phyloP scores from a whole-genome alignment of 2,797 vertebrate species.

The Scolopax rusticola region DNA sequence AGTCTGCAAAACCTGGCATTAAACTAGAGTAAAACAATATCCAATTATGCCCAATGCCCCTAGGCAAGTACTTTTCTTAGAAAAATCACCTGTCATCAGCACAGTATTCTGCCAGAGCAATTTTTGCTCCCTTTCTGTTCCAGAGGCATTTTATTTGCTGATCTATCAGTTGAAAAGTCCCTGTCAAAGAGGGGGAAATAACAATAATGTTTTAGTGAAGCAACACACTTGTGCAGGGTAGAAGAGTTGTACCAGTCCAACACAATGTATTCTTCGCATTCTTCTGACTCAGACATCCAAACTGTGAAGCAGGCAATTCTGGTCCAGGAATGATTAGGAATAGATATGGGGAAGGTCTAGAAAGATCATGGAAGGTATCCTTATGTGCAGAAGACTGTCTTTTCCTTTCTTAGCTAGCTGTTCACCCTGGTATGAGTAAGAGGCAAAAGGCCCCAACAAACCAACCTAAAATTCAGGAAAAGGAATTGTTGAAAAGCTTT shows the following conservation, averaged over 20 bases:
- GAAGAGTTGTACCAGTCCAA: neutral
- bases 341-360: neutral
- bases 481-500: neutral
- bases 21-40: slow-evolving; percentile 7
- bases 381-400: neutral
- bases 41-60: slow-evolving; percentile 33
- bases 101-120: slow-evolving; percentile 9
- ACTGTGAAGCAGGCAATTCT: neutral
- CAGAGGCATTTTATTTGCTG: neutral
- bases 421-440: neutral
- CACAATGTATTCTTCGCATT: neutral
- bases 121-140: slow-evolving; percentile 33
- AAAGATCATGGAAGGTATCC: neutral
- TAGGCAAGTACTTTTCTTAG: slow-evolving; percentile 52
- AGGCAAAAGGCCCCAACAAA: neutral
- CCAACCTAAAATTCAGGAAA: neutral
- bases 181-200: slow-evolving; percentile 26
- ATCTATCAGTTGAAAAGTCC: slow-evolving; percentile 16
- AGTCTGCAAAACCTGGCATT: slow-evolving; percentile 24
- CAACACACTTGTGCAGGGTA: neutral
- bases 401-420: neutral
- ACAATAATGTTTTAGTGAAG: neutral
- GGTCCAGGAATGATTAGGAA: neutral
- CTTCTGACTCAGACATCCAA: neutral
- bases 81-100: slow-evolving; percentile 67